phyloP scores from a whole-genome alignment of 30 jellyfish, hydroid and myxozoan genomes.

The Turritopsis dohrnii region DNA sequence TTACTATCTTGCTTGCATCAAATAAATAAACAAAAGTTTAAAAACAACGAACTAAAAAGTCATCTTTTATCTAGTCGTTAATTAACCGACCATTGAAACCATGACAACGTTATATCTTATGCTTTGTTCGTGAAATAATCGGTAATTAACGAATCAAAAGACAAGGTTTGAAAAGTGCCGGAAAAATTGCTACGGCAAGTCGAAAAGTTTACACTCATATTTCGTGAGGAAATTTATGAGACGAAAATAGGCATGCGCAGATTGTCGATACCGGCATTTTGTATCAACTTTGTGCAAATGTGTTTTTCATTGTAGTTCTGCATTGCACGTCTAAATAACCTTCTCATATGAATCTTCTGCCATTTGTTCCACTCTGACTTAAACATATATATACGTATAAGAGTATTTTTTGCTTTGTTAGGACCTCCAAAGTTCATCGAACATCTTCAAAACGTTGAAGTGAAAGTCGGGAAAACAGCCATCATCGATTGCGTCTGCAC shows the following conservation, averaged over 20 bases:
- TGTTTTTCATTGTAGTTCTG: no score
- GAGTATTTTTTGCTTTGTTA: no score
- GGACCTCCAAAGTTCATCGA: conserved; percentile 89
- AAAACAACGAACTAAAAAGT: background rate
- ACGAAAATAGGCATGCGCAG: background rate
- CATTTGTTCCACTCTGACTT: no score
- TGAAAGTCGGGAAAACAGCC: conserved; percentile 76
- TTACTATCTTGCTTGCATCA: no score
- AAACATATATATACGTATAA: no score
- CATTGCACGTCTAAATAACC: no score
- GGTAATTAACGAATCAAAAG: background rate
- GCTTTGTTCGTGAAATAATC: background rate
- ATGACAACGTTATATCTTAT: background rate
- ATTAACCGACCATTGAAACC: background rate
- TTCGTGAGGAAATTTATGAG: background rate
- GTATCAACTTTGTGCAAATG: no score
- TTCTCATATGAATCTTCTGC: no score
- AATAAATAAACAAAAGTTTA: background rate
- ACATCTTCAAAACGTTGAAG: conserved; percentile 60
- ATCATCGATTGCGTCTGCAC: conserved; percentile 70
- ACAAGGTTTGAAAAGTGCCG: background rate
- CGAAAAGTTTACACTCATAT: background rate
- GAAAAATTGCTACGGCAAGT: no score
- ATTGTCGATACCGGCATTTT: background rate
- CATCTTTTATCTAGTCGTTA: no score